Conservation (phyloP, 2,113 vertebrate genomes). For the Elephantulus edwardii region DNA sequence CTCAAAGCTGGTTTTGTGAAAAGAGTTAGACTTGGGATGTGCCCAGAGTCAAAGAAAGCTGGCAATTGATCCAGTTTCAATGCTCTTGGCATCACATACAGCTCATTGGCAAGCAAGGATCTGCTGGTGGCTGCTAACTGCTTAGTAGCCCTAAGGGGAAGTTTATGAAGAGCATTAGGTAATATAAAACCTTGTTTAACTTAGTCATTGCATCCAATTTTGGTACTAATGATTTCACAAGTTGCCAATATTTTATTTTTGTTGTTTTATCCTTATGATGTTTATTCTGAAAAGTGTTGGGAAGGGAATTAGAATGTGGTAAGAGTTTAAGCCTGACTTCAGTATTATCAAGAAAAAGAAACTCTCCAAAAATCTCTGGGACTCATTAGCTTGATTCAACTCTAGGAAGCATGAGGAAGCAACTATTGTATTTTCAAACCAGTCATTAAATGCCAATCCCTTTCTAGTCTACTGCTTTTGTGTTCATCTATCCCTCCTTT, state of each 20-base stretch:
- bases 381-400: background rate
- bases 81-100: constrained; percentile 4
- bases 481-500: background rate
- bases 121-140: background rate
- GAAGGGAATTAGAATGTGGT: background rate
- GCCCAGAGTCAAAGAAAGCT: background rate
- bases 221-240: constrained; percentile 7
- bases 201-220: constrained; percentile 18
- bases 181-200: constrained; percentile 2
- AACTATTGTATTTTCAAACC: background rate
- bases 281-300: constrained; percentile 31
- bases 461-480: background rate
- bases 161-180: constrained; percentile 23
- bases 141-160: background rate
- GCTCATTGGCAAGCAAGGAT: background rate
- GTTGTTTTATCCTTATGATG: background rate
- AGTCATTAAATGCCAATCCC: background rate
- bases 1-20: background rate
- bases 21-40: background rate
- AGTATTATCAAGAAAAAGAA: constrained; percentile 2
- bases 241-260: constrained; percentile 25
- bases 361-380: background rate
- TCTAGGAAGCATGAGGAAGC: background rate
- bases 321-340: constrained; percentile 1
- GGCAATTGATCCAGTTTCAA: background rate